A percentile compares a stretch with the other conserved stretches of the same genome.
phyloP scores from a whole-genome alignment of 2,888 invertebrate species.

The Tenodera sinensis region DNA sequence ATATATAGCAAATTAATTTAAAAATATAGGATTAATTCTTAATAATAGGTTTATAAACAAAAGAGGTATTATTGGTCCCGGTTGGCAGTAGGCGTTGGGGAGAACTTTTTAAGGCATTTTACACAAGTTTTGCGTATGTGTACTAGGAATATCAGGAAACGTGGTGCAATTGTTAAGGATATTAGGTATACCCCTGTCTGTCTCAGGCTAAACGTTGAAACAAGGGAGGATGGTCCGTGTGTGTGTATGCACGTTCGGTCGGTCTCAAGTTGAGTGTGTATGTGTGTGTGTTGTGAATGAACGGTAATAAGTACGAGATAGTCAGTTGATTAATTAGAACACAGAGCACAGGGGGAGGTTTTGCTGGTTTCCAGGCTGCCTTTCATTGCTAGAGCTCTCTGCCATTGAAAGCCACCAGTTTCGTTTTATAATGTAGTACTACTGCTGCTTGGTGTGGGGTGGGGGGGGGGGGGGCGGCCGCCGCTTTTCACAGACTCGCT shows the following conservation, averaged over 20 bases:
- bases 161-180: too few species aligned
- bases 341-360: constrained; percentile 11
- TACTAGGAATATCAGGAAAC: too few species aligned
- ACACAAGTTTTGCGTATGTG: too few species aligned
- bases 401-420: constrained; percentile 16
- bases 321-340: constrained; percentile 29
- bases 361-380: background rate
- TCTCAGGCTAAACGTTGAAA: background rate
- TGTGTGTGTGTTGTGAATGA: background rate
- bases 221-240: background rate
- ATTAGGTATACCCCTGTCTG: too few species aligned
- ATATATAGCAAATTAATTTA: too few species aligned
- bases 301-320: constrained; percentile 24
- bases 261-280: background rate
- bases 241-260: too few species aligned
- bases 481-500: constrained; percentile 2
- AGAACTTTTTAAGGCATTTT: too few species aligned
- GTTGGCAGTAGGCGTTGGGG: too few species aligned
- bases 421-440: constrained; percentile 16
- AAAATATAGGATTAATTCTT: too few species aligned
- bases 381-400: constrained; percentile 1
- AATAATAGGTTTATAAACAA: too few species aligned
- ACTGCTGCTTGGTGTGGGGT: background rate
- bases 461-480: background rate
- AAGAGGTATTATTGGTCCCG: too few species aligned